Conservation (phyloP, 2,888 invertebrate genomes). For the Heliconius charithonia region DNA sequence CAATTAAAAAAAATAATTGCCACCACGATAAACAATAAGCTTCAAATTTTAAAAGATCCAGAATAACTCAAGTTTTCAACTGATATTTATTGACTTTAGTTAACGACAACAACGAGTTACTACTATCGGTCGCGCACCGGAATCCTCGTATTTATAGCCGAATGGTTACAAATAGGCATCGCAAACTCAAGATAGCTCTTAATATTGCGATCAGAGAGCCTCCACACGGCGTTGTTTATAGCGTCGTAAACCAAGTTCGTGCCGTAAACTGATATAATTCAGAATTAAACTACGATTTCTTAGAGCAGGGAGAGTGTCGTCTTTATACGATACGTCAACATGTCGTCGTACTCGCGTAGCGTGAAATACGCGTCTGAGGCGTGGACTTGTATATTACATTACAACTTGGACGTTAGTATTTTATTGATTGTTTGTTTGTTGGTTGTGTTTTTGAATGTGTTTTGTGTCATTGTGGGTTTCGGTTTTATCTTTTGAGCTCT, state of each 20-base stretch:
- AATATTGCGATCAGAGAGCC: conserved; percentile 72
- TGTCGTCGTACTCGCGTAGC: conserved; percentile 35
- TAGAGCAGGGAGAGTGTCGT: conserved; percentile 21
- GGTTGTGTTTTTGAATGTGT: conserved; percentile 10
- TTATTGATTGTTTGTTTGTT: conserved; percentile 32
- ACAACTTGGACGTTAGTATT: conserved; percentile 22
- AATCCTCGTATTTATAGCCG: conserved; percentile 69
- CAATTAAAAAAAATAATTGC: too few species aligned
- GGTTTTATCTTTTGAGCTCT: neutral
- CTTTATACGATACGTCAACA: conserved; percentile 38
- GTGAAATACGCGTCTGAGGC: conserved; percentile 33
- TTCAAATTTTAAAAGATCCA: neutral
- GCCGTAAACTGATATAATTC: conserved; percentile 74
- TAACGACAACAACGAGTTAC: conserved; percentile 29
- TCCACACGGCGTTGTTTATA: conserved; percentile 70
- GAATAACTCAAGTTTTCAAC: conserved; percentile 12
- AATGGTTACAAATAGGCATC: conserved; percentile 70
- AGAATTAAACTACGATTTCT: conserved; percentile 60
- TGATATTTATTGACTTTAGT: conserved; percentile 27
- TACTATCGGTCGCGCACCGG: conserved; percentile 52
- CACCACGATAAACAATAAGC: neutral
- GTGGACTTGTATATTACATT: conserved; percentile 34
- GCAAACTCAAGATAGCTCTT: conserved; percentile 61
- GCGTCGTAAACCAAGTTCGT: conserved; percentile 74
- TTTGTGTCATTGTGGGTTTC: neutral